Base-by-base conservation (phyloP, 2,797 vertebrate genomes). In the Phoebastria nigripes region DNA sequence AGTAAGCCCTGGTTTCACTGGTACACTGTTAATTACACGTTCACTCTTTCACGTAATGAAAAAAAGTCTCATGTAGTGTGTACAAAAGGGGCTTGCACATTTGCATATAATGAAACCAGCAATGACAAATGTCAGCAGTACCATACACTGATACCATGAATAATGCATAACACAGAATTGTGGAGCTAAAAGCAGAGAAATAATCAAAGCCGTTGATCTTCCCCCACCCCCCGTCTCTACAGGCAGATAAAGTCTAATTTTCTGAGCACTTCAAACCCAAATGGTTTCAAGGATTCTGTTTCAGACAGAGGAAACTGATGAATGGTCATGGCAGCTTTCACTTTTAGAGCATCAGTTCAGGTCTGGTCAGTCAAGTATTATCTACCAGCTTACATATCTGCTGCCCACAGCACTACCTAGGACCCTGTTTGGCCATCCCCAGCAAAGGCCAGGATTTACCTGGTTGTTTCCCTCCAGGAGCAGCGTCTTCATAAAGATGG, bases 61-160 rank as follows among this genome's bases (percentile, higher is more conserved):
- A 87, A 84, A 62, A 82, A 65, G 35, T 71, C 91, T 82, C 12
- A 4, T 17, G 70, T 70, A 70, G 46, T 41, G 84, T 62, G 92
- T 93, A 83, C 35, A 55, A 87, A 80, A 91, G 76, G 46, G 42
- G 39, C 18, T 91, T 74, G 49, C 51, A 81, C 54, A 86, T 94
- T 96, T 93, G 87, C 89, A 87, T 67, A 85, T 73, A 97, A 97
- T 92, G 92, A 94, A 94, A 78, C 37, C 61, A 82, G 79, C 84
- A 92, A 52, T 6, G 76, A 93, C 82, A 94, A 91, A 96, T 95
- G 92, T 91, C 92, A 96, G 96, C 93, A 91, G 85, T 28, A 65
- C 37, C 69, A 44, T 44, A 28, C 49, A 67, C 49, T 39, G 84
- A 61, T 74, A 49, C 72, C 56, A 94, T 96, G 96, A 95, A 96